Percentiles rank a stretch among this genome's conserved stretches.
These are phyloP conservation scores for Barnardius zonarius DNA, from an alignment of 2,113 vertebrate genomes.

Conservation along the genomic window DNA sequence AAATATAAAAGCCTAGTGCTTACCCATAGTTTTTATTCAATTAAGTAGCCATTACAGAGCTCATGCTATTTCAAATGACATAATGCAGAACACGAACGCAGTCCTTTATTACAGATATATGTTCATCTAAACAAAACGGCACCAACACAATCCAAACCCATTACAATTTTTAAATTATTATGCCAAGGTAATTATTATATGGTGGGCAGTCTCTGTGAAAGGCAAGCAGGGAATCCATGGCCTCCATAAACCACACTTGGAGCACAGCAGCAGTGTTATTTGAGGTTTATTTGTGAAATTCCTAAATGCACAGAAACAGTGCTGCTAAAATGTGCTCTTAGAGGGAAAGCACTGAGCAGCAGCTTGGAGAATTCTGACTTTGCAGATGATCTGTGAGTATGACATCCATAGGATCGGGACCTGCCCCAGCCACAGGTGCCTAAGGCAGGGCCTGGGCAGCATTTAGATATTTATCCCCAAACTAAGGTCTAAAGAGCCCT, in stretches of 20 bases:
- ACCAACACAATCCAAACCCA: slow-evolving; percentile 20
- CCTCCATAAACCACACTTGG: neutral
- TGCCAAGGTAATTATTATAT: slow-evolving; percentile 11
- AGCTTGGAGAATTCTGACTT: neutral
- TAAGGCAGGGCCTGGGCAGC: neutral
- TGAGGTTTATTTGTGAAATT: neutral
- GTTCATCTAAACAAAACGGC: slow-evolving; percentile 50
- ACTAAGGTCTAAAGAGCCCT: neutral
- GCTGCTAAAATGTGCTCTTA: neutral
- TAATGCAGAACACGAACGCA: slow-evolving; percentile 67
- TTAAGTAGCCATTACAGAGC: slow-evolving; percentile 54
- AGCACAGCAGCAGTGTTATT: neutral
- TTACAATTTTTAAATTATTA: slow-evolving; percentile 37
- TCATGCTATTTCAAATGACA: slow-evolving; percentile 54
- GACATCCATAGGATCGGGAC: accelerated
- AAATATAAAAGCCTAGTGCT: slow-evolving; percentile 30
- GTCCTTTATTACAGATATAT: slow-evolving; percentile 49
- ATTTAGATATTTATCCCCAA: neutral
- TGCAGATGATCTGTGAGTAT: neutral
- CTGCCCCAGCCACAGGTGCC: neutral
- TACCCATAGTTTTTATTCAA: slow-evolving; percentile 36
- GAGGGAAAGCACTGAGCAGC: neutral
- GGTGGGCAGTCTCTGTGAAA: neutral
- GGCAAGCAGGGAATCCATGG: neutral
- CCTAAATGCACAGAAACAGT: neutral